phyloP scores from a whole-genome alignment of 1,140 invertebrate genomes.

The Halictus rubicundus region DNA sequence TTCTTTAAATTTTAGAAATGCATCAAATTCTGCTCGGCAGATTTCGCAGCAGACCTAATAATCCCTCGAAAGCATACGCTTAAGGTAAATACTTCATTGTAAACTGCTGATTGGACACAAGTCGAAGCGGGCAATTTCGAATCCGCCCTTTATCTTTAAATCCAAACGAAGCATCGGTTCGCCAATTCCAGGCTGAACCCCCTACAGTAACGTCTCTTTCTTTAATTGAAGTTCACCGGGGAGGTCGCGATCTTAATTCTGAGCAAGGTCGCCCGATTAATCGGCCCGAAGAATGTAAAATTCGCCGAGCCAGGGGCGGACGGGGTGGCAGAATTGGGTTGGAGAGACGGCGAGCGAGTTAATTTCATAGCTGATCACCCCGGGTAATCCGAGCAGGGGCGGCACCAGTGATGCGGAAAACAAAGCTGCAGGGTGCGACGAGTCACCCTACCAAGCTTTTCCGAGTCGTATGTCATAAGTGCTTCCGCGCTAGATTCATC shows the following conservation, averaged over 20 bases:
- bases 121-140: too few relatives aligned
- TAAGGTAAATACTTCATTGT: too few relatives aligned
- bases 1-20: too few relatives aligned
- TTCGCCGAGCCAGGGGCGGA: neutral
- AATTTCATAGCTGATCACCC: slow-evolving; percentile 82
- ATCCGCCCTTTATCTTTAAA: neutral
- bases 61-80: too few relatives aligned
- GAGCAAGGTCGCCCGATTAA: slow-evolving; percentile 24
- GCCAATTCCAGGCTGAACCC: neutral
- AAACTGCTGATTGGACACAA: too few relatives aligned
- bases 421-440: slow-evolving; percentile 76
- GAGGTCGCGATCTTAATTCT: slow-evolving; percentile 11
- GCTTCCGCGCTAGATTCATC: slow-evolving; percentile 80
- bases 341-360: slow-evolving; percentile 68
- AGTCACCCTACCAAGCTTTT: slow-evolving; percentile 71
- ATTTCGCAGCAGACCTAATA: too few relatives aligned
- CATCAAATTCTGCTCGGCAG: too few relatives aligned
- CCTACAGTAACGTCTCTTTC: neutral
- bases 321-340: neutral
- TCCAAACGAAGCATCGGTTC: neutral
- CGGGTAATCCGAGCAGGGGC: slow-evolving; percentile 77
- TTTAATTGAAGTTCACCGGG: neutral
- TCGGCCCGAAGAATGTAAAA: slow-evolving; percentile 38
- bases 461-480: slow-evolving; percentile 79
- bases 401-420: slow-evolving; percentile 77